Conservation (phyloP, 2,113 vertebrate species). For the Hippocampus guttulatus region DNA sequence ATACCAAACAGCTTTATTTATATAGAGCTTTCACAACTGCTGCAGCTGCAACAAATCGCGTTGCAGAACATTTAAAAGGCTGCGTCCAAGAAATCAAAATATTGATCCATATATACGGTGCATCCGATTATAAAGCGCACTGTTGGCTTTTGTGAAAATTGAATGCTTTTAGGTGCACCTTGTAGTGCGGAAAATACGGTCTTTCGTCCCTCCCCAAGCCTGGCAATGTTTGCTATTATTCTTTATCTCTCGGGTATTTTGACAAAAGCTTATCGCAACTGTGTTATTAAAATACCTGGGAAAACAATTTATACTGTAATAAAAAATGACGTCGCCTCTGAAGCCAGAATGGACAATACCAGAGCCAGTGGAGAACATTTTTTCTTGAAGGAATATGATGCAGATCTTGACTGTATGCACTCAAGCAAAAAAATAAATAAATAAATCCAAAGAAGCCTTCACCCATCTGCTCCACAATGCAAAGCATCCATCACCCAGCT, state of each 20-base stretch:
- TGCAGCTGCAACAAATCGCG: too few relatives aligned
- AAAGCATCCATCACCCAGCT: slow-evolving; percentile 47
- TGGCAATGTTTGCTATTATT: not conserved
- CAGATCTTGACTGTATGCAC: slow-evolving; percentile 6
- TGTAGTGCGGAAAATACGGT: too few relatives aligned
- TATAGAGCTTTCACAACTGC: too few relatives aligned
- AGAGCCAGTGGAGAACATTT: not conserved
- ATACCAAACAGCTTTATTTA: too few relatives aligned
- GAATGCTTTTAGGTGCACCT: too few relatives aligned
- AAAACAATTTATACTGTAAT: not conserved
- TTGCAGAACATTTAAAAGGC: too few relatives aligned
- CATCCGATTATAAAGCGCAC: too few relatives aligned
- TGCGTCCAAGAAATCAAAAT: too few relatives aligned
- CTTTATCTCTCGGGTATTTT: not conserved
- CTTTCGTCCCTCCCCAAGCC: too few relatives aligned
- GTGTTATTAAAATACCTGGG: not conserved
- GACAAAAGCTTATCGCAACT: not conserved
- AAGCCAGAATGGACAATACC: not conserved
- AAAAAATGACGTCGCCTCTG: not conserved
- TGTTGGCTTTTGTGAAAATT: too few relatives aligned
- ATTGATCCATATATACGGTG: too few relatives aligned
- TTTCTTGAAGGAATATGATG: not conserved
- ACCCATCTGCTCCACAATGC: slow-evolving; percentile 38
- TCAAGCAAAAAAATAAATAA: slow-evolving; percentile 14
- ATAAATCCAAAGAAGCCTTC: slow-evolving; percentile 25